Evolutionary conservation across 2,797 vertebrate genomes (phyloP).

Genomic region (Chaunax sp.): DNA sequence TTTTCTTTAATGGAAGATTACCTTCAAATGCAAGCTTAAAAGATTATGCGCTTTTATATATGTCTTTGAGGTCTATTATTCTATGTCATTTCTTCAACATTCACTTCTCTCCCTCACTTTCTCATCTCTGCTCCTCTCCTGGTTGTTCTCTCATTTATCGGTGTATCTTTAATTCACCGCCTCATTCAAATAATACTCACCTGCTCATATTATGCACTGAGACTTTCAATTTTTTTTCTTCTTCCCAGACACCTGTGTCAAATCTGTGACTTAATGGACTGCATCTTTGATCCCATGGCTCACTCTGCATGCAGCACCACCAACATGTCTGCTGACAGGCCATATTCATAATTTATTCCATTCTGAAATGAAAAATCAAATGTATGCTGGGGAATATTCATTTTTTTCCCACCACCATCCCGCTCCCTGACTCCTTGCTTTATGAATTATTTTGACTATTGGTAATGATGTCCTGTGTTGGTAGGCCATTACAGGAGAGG

Average conservation of each 20-base stretch:
- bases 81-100: constrained; percentile 71
- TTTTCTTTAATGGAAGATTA: constrained; percentile 84
- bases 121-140: constrained; percentile 43
- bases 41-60: constrained; percentile 80
- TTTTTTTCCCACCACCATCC: constrained; percentile 54
- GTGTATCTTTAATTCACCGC: constrained; percentile 66
- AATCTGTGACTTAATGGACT: constrained; percentile 40
- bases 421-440: constrained; percentile 72
- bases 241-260: constrained; percentile 34
- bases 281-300: constrained; percentile 63
- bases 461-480: constrained; percentile 84
- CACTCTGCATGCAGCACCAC: constrained; percentile 69
- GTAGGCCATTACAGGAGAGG: constrained; percentile 82
- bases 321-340: constrained; percentile 66
- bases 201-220: constrained; percentile 35
- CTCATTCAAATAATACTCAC: constrained; percentile 65
- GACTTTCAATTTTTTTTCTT: constrained; percentile 14
- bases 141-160: constrained; percentile 56
- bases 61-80: constrained; percentile 79
- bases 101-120: constrained; percentile 51
- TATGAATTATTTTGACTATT: constrained; percentile 83
- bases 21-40: constrained; percentile 82
- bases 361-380: constrained; percentile 76
- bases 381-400: constrained; percentile 66
- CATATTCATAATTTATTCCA: constrained; percentile 77